A percentile compares a stretch with the other conserved stretches of the same genome.
These are phyloP conservation scores for Cyprichromis sp. DNA, from an alignment of 2,113 vertebrate species.

Conservation along the genomic window DNA sequence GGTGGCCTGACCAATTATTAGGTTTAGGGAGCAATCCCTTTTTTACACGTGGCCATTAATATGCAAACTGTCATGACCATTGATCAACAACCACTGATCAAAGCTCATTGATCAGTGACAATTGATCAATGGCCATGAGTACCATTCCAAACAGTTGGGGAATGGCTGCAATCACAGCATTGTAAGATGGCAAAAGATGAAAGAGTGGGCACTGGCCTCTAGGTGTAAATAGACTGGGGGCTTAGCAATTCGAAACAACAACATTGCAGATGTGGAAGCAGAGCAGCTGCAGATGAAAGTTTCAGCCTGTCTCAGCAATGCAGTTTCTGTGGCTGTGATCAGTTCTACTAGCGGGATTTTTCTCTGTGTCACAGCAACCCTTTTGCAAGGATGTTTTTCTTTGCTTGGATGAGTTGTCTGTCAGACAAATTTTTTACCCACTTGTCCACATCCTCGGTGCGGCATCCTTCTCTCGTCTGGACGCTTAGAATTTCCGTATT, in stretches of 20 bases:
- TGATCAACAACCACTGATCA: not conserved
- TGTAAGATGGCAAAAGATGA: not conserved
- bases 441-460: not conserved
- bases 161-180: not conserved
- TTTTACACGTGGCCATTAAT: not conserved
- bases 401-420: not conserved
- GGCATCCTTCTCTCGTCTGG: not conserved
- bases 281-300: not conserved
- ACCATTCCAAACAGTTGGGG: not conserved
- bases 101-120: not conserved
- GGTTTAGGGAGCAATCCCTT: not conserved
- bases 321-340: not conserved
- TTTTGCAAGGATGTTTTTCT: not conserved
- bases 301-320: not conserved
- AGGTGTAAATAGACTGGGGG: not conserved
- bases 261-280: not conserved
- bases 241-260: not conserved
- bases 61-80: not conserved
- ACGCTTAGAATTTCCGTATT: not conserved
- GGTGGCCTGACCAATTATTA: not conserved
- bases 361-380: not conserved
- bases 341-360: not conserved
- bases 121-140: not conserved
- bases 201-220: not conserved
- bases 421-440: not conserved